Conservation (phyloP, 2,113 vertebrate species). For the Rhinichthys klamathensis region DNA sequence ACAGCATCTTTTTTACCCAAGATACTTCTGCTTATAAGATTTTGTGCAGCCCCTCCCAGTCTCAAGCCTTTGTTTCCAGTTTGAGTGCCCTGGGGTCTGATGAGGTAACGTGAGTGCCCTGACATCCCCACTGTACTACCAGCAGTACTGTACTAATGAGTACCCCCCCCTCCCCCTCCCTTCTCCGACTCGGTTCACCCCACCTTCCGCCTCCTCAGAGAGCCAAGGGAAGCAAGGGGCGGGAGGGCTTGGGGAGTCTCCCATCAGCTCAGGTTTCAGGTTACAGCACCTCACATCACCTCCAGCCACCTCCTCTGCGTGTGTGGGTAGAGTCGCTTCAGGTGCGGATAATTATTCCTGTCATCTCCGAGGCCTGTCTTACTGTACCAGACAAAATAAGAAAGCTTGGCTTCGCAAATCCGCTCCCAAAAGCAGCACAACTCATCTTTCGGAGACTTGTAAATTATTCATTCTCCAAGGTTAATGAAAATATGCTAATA, state of each 20-base stretch:
- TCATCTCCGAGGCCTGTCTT: slow-evolving; percentile 40
- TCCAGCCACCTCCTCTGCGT: slow-evolving; percentile 33
- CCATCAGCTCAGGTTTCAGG: slow-evolving; percentile 54
- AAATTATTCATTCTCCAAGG: slow-evolving; percentile 56
- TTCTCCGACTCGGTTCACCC: slow-evolving; percentile 17
- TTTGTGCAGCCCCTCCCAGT: slow-evolving; percentile 14
- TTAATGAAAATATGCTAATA: slow-evolving; percentile 65
- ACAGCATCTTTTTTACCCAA: not conserved
- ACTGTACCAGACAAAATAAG: slow-evolving; percentile 14
- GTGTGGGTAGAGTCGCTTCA: slow-evolving; percentile 42
- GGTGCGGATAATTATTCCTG: slow-evolving; percentile 50
- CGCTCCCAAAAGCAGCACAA: slow-evolving; percentile 30
- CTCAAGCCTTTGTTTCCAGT: slow-evolving; percentile 10
- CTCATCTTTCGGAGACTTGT: slow-evolving; percentile 41
- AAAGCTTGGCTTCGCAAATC: slow-evolving; percentile 27
- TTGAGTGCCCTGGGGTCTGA: slow-evolving; percentile 49
- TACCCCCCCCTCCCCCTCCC: not conserved
- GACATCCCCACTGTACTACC: slow-evolving; percentile 44
- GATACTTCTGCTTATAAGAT: slow-evolving; percentile 9
- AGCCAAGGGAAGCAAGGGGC: slow-evolving; percentile 14
- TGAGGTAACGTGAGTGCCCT: slow-evolving; percentile 50
- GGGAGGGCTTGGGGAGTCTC: slow-evolving; percentile 41
- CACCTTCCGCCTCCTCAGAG: slow-evolving; percentile 37
- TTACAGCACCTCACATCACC: slow-evolving; percentile 41
- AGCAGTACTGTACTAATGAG: slow-evolving; percentile 54